Evolutionary conservation across 2,797 vertebrate species (phyloP).

Genomic region (Cossypha polioptera): DNA sequence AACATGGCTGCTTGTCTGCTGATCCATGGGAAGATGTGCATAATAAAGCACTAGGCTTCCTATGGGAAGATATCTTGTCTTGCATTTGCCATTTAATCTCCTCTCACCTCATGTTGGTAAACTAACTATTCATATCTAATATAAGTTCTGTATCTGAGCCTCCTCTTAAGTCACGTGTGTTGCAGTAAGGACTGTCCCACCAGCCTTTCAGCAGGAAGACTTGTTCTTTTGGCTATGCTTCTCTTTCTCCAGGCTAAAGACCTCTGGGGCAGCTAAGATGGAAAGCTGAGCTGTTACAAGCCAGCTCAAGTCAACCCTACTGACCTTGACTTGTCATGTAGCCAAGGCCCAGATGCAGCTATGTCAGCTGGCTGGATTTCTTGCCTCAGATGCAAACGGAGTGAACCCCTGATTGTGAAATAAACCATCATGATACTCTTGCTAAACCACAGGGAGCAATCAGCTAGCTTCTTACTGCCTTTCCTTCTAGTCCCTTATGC

Average conservation of each 20-base stretch:
- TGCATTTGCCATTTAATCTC: neutral
- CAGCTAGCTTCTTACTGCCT: neutral
- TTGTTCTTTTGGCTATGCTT: neutral
- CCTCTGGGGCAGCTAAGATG: neutral
- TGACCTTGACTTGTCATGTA: neutral
- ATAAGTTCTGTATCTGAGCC: neutral
- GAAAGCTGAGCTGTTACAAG: neutral
- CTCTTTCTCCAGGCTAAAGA: neutral
- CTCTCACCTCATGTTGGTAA: neutral
- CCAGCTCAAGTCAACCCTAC: neutral
- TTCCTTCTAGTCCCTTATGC: neutral
- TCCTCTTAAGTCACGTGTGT: neutral
- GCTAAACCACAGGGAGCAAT: neutral
- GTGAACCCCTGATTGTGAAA: neutral
- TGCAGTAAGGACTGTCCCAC: neutral
- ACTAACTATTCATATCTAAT: neutral
- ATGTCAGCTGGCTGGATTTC: neutral
- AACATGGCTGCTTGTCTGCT: rapidly evolving
- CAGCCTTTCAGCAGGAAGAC: neutral
- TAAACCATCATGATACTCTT: neutral
- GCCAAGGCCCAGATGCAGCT: neutral
- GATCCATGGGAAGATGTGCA: neutral
- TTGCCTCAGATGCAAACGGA: neutral
- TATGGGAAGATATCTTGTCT: neutral
- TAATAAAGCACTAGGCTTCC: neutral